Conservation (phyloP, 1,140 invertebrate genomes). For the Antheraea pernyi region DNA sequence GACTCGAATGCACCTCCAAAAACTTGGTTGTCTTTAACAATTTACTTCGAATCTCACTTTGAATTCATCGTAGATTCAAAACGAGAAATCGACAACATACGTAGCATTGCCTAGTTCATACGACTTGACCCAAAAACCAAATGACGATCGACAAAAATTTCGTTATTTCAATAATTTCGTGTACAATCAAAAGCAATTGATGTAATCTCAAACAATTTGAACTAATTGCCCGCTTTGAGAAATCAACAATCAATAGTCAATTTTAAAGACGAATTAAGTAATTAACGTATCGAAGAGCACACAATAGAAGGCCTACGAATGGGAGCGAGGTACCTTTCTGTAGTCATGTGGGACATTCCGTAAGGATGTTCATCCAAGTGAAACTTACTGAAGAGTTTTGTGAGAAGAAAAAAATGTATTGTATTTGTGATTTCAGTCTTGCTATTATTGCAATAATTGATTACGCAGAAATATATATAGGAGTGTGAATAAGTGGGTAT, state of each 20-base stretch:
- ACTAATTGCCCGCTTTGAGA: background rate
- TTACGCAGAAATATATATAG: too few species aligned
- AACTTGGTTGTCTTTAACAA: too few species aligned
- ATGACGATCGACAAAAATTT: background rate
- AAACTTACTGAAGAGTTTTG: too few species aligned
- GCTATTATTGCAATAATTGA: too few species aligned
- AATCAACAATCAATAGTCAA: constrained; percentile 5
- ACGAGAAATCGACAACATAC: background rate
- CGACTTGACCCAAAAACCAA: background rate
- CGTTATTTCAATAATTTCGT: background rate
- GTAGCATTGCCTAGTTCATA: background rate
- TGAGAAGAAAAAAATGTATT: too few species aligned
- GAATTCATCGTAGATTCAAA: too few species aligned
- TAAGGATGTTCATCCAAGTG: background rate
- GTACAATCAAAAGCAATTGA: constrained; percentile 3
- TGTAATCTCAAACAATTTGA: constrained; percentile 5
- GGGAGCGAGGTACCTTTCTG: background rate
- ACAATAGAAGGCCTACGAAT: background rate
- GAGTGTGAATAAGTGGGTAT: too few species aligned
- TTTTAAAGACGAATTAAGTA: constrained; percentile 5
- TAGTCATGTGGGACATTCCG: background rate
- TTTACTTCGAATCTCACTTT: too few species aligned
- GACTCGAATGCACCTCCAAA: too few species aligned
- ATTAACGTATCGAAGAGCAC: background rate
- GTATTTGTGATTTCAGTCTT: too few species aligned